These are phyloP conservation scores for Drosophila virilis DNA, from an alignment of 1,140 invertebrate genomes.

Conservation along the genomic window DNA sequence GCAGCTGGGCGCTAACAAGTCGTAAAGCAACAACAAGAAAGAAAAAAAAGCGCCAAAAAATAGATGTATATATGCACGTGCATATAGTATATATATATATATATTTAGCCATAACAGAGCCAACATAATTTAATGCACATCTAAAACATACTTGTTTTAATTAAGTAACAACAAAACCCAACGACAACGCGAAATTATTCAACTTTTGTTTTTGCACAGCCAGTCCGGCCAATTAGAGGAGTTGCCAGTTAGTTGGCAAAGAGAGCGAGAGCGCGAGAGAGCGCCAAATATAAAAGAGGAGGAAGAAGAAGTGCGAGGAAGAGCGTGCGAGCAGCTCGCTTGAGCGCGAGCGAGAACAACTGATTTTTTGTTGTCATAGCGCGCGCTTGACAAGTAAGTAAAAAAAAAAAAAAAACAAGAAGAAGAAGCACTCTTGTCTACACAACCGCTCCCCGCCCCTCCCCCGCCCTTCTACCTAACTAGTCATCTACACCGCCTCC, in stretches of 20 bases:
- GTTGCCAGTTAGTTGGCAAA: slow-evolving; percentile 20
- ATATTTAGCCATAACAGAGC: slow-evolving; percentile 22
- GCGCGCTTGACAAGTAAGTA: slow-evolving; percentile 64
- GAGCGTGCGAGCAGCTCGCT: not conserved
- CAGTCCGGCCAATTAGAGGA: slow-evolving; percentile 41
- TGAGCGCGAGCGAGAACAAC: slow-evolving; percentile 28
- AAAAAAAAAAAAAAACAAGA: slow-evolving; percentile 11
- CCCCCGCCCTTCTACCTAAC: not conserved
- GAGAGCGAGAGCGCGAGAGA: slow-evolving; percentile 23
- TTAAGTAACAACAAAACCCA: slow-evolving; percentile 43
- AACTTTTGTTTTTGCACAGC: slow-evolving; percentile 21
- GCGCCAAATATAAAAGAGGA: not conserved
- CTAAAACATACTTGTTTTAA: slow-evolving; percentile 40
- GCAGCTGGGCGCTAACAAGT: slow-evolving; percentile 37
- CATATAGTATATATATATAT: not conserved
- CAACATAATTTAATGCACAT: slow-evolving; percentile 17
- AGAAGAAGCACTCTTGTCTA: slow-evolving; percentile 10
- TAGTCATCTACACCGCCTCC: not conserved
- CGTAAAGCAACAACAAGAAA: not conserved
- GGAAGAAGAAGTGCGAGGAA: not conserved
- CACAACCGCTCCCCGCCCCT: not conserved
- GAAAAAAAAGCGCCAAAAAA: slow-evolving; percentile 46
- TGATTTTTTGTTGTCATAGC: slow-evolving; percentile 65
- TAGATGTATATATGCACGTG: not conserved
- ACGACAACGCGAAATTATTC: slow-evolving; percentile 30